Conservation (phyloP, 2,888 invertebrate genomes). For the Gibbula magus region DNA sequence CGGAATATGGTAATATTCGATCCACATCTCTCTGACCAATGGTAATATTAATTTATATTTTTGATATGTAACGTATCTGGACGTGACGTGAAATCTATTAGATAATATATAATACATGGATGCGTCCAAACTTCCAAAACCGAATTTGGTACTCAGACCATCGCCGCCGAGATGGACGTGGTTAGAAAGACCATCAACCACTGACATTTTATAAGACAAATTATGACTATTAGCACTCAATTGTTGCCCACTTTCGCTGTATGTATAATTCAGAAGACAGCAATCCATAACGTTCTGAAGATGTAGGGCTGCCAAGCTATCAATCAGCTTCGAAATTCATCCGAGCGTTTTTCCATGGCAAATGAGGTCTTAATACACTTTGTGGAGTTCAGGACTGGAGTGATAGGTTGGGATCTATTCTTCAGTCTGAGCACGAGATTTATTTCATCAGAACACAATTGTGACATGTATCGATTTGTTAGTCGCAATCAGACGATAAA, state of each 20-base stretch:
- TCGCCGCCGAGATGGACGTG: background rate
- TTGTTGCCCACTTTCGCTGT: background rate
- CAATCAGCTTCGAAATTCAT: background rate
- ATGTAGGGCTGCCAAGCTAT: background rate
- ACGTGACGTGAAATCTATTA: constrained; percentile 8
- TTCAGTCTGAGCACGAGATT: too few species aligned
- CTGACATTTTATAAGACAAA: background rate
- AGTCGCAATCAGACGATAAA: too few species aligned
- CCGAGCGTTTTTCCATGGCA: background rate
- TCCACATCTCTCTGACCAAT: background rate
- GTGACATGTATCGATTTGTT: too few species aligned
- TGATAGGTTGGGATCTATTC: too few species aligned
- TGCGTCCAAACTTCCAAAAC: background rate
- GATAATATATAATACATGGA: background rate
- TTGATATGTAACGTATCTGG: constrained; percentile 9
- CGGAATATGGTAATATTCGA: constrained; percentile 3
- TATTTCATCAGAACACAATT: too few species aligned
- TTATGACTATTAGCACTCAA: background rate
- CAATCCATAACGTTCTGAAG: background rate
- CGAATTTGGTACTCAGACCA: background rate
- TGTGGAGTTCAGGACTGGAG: too few species aligned
- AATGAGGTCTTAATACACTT: constrained; percentile 3
- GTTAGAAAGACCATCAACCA: background rate
- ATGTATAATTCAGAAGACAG: constrained; percentile 14
- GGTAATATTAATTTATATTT: constrained; percentile 18